phyloP scores from a whole-genome alignment of 1,140 invertebrate genomes.

The Lysiphlebus fabarum region DNA sequence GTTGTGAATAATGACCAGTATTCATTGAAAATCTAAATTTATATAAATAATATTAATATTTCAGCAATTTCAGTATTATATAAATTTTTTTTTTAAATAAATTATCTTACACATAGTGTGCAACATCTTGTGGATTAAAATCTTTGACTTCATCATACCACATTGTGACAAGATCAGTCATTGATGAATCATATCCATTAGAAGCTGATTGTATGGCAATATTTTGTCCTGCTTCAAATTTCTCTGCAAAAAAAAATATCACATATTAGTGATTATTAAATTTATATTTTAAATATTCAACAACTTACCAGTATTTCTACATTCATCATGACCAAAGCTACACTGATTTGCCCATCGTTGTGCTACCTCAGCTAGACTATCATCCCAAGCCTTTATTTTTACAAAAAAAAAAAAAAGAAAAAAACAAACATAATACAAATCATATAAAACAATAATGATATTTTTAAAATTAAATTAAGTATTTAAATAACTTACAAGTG shows the following conservation, averaged over 20 bases:
- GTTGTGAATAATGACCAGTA: slow-evolving; percentile 29
- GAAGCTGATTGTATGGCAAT: background rate
- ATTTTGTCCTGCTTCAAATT: slow-evolving; percentile 12
- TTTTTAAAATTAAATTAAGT: no score
- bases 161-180: background rate
- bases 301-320: slow-evolving; percentile 53
- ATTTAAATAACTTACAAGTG: slow-evolving; percentile 5
- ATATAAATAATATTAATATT: no score
- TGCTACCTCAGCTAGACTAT: slow-evolving; percentile 58
- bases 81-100: background rate
- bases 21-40: background rate
- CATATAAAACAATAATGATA: no score
- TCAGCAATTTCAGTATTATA: no score
- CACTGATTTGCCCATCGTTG: slow-evolving; percentile 64
- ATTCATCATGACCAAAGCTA: slow-evolving; percentile 57
- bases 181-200: background rate
- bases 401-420: no score
- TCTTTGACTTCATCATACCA: slow-evolving; percentile 21
- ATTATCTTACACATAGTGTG: background rate
- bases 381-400: slow-evolving; percentile 62
- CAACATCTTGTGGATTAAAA: background rate
- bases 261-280: no score
- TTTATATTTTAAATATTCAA: slow-evolving; percentile 3
- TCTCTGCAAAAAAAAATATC: background rate
- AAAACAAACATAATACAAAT: no score